Evolutionary conservation across 2,797 vertebrate species (phyloP), one percentile per base, ranked within the genome.

Genomic region (Cynopterus sphinx): DNA sequence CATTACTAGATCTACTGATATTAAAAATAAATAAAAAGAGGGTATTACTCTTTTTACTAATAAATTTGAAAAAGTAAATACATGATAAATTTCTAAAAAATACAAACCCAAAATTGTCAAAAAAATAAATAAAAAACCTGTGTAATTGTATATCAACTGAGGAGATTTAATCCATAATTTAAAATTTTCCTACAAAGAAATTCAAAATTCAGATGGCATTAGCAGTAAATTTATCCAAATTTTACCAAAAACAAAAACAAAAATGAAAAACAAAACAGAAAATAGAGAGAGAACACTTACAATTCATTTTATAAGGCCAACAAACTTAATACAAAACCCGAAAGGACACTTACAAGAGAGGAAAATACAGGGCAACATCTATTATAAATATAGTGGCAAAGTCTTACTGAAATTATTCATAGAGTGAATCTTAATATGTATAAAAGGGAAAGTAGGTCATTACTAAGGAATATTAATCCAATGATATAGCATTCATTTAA

Each of bases 131-230:
- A 82, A 31, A 41, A n/a, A 90, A 78, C 68, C 3, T 91, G 39
- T 89, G 70, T 75, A 74, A 83, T 78, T 92, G 51, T 95, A 28
- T 73, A 94, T 83, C 22, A 85, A 84, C 67, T 92, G 39, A 92
- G 68, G 6, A 97, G 93, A 94, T 74, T 55, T 43, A 84, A 88
- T 70, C 11, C 79, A 83, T 57, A 91, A 93, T 91, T 93, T 97
- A 91, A 94, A 95, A 78, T 33, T 41, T 95, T 77, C 19, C 49
- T 89, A 83, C 67, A 67, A 82, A 70, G 43, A 93, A 91, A 93
- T 43, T 71, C 28, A 88, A 93, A 46, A 61, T 78, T 79, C 79
- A 86, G 73, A 91, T 93, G 87, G 73, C 46, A 94, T 93, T 46
- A 88, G 19, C 39, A 71, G 53, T 86, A 61, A 84, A 91, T 91